These are phyloP conservation scores for Eremophila alpestris DNA, from an alignment of 2,797 vertebrate species.

Conservation along the genomic window DNA sequence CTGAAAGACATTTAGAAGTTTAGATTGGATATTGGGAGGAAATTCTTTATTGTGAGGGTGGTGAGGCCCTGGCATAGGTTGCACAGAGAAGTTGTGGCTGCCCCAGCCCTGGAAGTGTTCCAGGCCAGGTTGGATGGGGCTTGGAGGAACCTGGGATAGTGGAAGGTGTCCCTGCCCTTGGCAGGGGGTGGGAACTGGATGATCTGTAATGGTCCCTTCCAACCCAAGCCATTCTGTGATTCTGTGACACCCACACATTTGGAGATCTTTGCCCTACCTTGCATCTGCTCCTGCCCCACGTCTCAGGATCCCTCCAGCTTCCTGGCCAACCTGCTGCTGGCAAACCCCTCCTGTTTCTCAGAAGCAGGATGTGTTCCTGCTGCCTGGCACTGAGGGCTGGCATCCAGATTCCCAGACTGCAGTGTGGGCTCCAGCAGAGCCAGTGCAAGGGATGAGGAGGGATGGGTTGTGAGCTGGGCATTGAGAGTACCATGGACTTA, in stretches of 20 bases:
- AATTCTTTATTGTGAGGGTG: background rate
- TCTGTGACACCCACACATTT: background rate
- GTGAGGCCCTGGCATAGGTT: background rate
- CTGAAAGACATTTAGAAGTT: background rate
- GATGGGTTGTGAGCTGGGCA: background rate
- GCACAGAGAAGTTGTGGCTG: background rate
- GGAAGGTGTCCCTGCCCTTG: background rate
- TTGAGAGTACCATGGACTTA: background rate
- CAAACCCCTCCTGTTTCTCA: background rate
- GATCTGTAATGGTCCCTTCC: background rate
- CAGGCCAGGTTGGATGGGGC: background rate
- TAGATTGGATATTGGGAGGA: background rate
- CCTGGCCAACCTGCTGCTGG: background rate
- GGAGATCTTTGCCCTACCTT: background rate
- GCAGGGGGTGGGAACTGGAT: background rate
- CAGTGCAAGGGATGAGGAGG: rapidly evolving
- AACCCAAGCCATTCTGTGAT: background rate
- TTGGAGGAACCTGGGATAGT: rapidly evolving
- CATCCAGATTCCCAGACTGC: background rate
- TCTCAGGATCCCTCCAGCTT: background rate
- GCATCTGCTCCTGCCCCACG: background rate
- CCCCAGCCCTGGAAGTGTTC: background rate
- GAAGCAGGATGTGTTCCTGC: background rate
- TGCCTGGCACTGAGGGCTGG: background rate
- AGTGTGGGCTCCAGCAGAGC: background rate